These are phyloP conservation scores for Zapus hudsonius DNA, from an alignment of 2,113 vertebrate genomes.

Conservation along the genomic window DNA sequence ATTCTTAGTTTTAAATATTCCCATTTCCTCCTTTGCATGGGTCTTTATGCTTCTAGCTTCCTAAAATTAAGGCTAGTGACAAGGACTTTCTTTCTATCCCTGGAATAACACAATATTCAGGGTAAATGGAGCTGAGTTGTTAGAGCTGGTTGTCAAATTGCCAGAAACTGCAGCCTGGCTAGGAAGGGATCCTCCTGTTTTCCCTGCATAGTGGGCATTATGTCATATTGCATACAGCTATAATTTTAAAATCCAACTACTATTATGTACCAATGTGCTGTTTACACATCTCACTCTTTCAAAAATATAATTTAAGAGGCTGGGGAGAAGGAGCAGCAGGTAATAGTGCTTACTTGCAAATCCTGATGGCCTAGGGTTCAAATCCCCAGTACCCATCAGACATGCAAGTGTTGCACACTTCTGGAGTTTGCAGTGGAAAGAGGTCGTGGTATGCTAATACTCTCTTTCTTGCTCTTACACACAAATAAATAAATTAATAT, in stretches of 20 bases:
- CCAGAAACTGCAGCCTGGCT: not conserved
- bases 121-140: not conserved
- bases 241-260: not conserved
- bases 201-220: not conserved
- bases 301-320: not conserved
- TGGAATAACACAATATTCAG: not conserved
- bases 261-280: rapidly evolving
- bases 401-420: too few species aligned
- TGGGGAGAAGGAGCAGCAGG: too few species aligned
- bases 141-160: not conserved
- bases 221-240: not conserved
- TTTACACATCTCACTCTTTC: not conserved
- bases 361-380: too few species aligned
- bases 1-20: slow-evolving; percentile 50
- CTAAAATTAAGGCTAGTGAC: not conserved
- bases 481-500: too few species aligned
- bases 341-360: too few species aligned
- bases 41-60: not conserved
- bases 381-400: too few species aligned
- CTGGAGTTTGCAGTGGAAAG: too few species aligned
- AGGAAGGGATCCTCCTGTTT: not conserved
- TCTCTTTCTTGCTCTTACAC: too few species aligned
- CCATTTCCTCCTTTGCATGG: not conserved
- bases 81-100: rapidly evolving
- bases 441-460: too few species aligned